These are phyloP conservation scores for Calcarius lapponicus DNA, from an alignment of 2,797 vertebrate species.

Conservation along the genomic window DNA sequence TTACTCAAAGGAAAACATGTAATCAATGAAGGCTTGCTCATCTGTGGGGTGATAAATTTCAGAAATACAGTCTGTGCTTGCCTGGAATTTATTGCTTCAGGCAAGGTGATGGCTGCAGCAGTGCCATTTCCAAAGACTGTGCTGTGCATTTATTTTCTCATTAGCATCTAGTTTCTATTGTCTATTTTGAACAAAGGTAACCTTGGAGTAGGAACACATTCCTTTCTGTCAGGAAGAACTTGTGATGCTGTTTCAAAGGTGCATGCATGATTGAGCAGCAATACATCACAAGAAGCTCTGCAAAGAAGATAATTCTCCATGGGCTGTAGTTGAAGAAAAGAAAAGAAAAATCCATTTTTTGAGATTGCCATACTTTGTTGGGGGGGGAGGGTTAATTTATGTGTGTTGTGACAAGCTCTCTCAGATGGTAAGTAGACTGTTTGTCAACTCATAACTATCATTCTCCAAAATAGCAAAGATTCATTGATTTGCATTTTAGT, in stretches of 20 bases:
- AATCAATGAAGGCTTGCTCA: slow-evolving; percentile 56
- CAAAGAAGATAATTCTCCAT: slow-evolving; percentile 62
- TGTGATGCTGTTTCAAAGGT: slow-evolving; percentile 68
- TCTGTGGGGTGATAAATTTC: slow-evolving; percentile 42
- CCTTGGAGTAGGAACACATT: slow-evolving; percentile 64
- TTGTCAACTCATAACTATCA: slow-evolving; percentile 49
- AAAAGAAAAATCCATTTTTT: slow-evolving; percentile 45
- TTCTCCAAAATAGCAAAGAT: slow-evolving; percentile 44
- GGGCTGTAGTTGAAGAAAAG: slow-evolving; percentile 37
- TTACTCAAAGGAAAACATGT: slow-evolving; percentile 58
- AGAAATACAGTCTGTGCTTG: slow-evolving; percentile 29
- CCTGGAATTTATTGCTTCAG: slow-evolving; percentile 63
- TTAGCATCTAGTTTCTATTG: slow-evolving; percentile 73
- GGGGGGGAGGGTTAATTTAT: slow-evolving; percentile 46
- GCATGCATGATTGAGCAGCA: slow-evolving; percentile 72
- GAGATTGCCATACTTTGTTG: background rate
- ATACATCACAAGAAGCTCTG: slow-evolving; percentile 58
- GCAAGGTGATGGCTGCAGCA: slow-evolving; percentile 59
- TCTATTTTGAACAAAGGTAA: slow-evolving; percentile 71
- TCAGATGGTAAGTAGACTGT: slow-evolving; percentile 49
- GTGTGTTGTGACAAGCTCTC: slow-evolving; percentile 55
- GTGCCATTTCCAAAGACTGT: slow-evolving; percentile 41
- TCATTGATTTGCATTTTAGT: slow-evolving; percentile 22
- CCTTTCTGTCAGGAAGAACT: slow-evolving; percentile 71
- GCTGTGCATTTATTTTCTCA: slow-evolving; percentile 71